Evolutionary conservation across 30 jellyfish, hydroid and myxozoan genomes (phyloP).

Genomic region (Pseudorhiza aurosa): DNA sequence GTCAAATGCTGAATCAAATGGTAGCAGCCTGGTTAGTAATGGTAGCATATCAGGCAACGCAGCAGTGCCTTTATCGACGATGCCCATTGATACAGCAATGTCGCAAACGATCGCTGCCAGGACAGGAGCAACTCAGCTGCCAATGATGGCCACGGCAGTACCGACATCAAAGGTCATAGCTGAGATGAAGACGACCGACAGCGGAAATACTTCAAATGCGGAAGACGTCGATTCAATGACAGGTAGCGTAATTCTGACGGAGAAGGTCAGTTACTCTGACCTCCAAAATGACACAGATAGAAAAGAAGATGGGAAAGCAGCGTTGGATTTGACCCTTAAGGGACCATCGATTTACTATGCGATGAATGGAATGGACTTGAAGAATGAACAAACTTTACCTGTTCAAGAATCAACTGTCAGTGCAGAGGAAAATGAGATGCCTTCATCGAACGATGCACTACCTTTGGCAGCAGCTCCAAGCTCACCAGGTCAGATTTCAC

Average conservation of each 20-base stretch:
- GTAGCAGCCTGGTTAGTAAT: no score
- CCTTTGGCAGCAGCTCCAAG: not conserved
- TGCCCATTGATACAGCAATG: no score
- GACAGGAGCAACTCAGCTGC: not conserved
- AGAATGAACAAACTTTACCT: not conserved
- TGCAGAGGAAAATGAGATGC: not conserved
- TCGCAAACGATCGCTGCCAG: not conserved
- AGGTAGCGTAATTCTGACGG: constrained; percentile 67
- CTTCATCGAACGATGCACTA: no score
- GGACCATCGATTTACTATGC: constrained; percentile 11
- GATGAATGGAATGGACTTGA: not conserved
- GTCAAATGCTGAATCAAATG: not conserved
- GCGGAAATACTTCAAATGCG: not conserved
- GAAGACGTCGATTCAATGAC: constrained; percentile 25
- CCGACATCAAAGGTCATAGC: constrained; percentile 19
- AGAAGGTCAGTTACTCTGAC: constrained; percentile 49
- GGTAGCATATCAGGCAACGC: not conserved
- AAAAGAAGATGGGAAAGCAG: not conserved
- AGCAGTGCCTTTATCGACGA: not conserved
- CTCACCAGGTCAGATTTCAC: not conserved
- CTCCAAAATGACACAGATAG: constrained; percentile 17
- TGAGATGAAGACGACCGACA: constrained; percentile 24
- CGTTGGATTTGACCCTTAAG: not conserved
- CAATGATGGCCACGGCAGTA: not conserved
- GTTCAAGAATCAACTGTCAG: not conserved